Base-by-base conservation (phyloP, 2,888 invertebrate species). In the Boloria euphrosyne region DNA sequence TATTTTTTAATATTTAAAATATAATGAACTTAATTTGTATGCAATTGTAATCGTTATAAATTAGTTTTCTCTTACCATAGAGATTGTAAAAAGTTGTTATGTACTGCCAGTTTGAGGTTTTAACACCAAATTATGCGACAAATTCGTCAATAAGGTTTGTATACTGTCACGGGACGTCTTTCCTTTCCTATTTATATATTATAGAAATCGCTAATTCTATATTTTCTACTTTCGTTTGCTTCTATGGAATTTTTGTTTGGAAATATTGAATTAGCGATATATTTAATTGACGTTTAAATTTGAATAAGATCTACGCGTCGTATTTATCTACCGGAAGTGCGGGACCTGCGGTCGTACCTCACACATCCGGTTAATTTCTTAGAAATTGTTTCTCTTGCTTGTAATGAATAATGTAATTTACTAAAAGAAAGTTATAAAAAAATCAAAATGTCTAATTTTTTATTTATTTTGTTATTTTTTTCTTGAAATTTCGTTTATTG, bases 41-140 rank as follows among this genome's bases (percentile, higher is more conserved):
- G 74, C 84, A 75, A 77, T 78, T 76, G 75, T 78, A 79, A 82
- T 80, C 80, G 77, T 84, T 83, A 75, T 75, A 73, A 75, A 71
- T 79, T 78, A 78, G 75, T 79, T 79, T 57, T 80, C 78, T 80
- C 73, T 75, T 72, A 73, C 69, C 63, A 71, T 72, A 71, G 69
- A 74, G 70, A 71, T 77, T 78, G 78, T 85, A 84, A 84, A 80
- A 80, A 75, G 81, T 79, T 80, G 83, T 86, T 84, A 83, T 74
- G 79, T 83, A 89, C 90, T 90, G 89, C 90, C 90, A 90, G 87
- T 85, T 85, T 79, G 84, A 85, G 87, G 86, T 87, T 84, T 81
- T 84, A 85, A 89, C 89, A 88, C 89, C 89, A 87, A 87, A 75
- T 76, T 78, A 72, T 78, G 79, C 75, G 79, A 78, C 77, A 79